phyloP scores from a whole-genome alignment of 1,140 invertebrate species.

The Paralvinella palmiformis region DNA sequence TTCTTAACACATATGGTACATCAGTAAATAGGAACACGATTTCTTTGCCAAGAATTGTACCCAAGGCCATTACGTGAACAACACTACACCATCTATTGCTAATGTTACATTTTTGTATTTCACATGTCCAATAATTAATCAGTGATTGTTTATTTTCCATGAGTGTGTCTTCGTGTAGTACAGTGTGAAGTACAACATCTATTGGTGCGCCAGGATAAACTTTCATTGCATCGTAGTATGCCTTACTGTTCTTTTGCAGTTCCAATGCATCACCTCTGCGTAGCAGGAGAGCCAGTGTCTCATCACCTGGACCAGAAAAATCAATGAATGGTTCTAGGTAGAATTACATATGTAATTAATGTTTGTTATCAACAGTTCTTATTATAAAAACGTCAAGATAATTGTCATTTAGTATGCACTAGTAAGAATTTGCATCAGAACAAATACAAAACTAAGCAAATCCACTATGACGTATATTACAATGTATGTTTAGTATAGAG shows the following conservation, averaged over 20 bases:
- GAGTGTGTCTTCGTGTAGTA: neutral
- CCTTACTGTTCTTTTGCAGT: neutral
- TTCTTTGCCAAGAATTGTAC: neutral
- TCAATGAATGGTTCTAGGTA: conserved; percentile 1
- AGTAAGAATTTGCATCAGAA: too few species aligned
- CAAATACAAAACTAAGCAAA: too few species aligned
- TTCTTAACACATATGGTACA: neutral
- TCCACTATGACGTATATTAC: too few species aligned
- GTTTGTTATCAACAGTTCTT: neutral
- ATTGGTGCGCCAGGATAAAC: conserved; percentile 3
- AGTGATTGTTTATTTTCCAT: conserved; percentile 5
- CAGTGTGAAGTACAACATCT: neutral
- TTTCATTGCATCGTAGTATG: neutral
- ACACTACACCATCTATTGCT: conserved; percentile 3
- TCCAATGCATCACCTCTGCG: neutral
- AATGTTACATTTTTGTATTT: conserved; percentile 1
- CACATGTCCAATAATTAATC: neutral
- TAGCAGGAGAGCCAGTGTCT: conserved; percentile 1
- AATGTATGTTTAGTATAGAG: too few species aligned
- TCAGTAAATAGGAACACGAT: conserved; percentile 1
- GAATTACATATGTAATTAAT: conserved; percentile 1
- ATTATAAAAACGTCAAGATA: too few species aligned
- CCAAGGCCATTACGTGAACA: neutral
- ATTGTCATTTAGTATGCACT: too few species aligned
- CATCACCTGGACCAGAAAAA: neutral